Conservation (phyloP, 2,113 vertebrate genomes). For the Chascanopsetta lugubris region DNA sequence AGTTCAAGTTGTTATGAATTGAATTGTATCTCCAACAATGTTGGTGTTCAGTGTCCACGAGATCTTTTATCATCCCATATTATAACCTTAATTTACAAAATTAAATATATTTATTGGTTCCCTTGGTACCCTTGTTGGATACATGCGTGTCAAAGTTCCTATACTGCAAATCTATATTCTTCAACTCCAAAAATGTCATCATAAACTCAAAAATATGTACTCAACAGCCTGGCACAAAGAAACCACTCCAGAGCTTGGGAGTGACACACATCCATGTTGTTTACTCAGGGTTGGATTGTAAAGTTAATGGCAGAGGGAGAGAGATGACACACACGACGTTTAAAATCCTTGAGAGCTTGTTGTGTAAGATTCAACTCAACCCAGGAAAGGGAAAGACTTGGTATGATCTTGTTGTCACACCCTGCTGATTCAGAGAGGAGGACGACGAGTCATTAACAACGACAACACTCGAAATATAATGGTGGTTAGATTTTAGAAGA, state of each 20-base stretch:
- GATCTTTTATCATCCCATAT: no score
- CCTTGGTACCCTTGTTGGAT: no score
- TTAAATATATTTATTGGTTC: no score
- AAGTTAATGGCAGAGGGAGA: constrained; percentile 5
- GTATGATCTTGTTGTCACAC: constrained; percentile 23
- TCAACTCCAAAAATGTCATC: not conserved
- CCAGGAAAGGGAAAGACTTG: not conserved
- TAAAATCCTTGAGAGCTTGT: constrained; percentile 5
- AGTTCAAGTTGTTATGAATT: no score
- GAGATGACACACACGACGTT: constrained; percentile 24
- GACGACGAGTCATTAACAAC: not conserved
- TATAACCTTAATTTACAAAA: no score
- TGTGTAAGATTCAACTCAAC: not conserved
- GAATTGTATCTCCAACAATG: no score
- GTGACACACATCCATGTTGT: constrained; percentile 4
- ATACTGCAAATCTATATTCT: no score
- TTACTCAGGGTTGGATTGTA: constrained; percentile 25
- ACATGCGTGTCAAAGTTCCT: no score
- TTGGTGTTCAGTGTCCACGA: no score
- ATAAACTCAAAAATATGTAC: not conserved
- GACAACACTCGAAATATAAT: no score
- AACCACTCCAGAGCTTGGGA: not conserved
- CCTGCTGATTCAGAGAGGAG: not conserved
- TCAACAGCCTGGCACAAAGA: not conserved
- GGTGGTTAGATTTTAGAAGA: not conserved